Percentiles rank a stretch among this genome's conserved stretches.
phyloP scores from a whole-genome alignment of 2,888 invertebrate genomes.

The Nephrotoma guestfalica region DNA sequence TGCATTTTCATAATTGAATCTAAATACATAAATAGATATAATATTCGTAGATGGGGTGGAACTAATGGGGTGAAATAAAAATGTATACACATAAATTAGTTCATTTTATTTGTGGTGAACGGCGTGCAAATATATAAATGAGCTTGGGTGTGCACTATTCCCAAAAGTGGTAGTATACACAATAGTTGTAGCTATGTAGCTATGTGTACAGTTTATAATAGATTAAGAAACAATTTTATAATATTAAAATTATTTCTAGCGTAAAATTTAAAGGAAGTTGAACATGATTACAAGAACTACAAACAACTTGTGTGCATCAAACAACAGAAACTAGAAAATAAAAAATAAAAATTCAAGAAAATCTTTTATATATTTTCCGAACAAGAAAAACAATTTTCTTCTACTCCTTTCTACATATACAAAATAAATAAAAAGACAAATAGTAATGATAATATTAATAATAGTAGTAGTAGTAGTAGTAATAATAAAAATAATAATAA shows the following conservation, averaged over 20 bases:
- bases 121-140: background rate
- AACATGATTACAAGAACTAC: background rate
- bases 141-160: background rate
- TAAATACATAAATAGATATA: background rate
- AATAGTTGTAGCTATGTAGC: too few relatives aligned
- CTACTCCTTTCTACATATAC: background rate
- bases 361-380: background rate
- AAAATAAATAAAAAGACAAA: background rate
- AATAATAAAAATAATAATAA: background rate
- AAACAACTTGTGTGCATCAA: background rate
- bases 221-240: background rate
- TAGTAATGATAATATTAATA: background rate
- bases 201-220: background rate
- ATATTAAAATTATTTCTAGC: background rate
- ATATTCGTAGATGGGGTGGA: background rate
- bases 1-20: background rate
- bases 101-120: background rate
- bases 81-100: background rate
- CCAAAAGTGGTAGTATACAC: background rate
- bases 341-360: background rate
- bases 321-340: background rate
- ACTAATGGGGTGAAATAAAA: background rate
- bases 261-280: background rate
- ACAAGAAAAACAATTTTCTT: background rate
- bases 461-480: background rate